Evolutionary conservation across 2,113 vertebrate genomes (phyloP).

Genomic region (Numenius arquata): DNA sequence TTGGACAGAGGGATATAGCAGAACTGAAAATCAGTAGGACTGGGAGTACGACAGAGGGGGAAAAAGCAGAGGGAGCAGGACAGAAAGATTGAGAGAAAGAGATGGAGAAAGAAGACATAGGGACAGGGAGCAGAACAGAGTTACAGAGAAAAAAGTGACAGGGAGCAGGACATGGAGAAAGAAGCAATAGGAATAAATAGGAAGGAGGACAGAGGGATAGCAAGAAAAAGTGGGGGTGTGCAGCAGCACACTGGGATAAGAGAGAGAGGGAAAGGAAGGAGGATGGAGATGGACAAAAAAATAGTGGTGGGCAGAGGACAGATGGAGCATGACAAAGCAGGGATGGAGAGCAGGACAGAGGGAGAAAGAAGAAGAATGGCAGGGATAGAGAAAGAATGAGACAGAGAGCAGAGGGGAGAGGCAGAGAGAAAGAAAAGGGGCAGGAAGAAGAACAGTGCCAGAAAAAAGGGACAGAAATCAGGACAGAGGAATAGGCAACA

Average conservation of each 20-base stretch:
- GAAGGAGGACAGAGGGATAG: neutral
- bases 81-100: neutral
- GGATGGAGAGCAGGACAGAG: neutral
- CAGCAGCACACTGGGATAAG: neutral
- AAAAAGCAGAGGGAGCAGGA: neutral
- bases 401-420: neutral
- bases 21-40: neutral
- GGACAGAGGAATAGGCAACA: neutral
- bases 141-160: neutral
- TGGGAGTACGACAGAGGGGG: neutral
- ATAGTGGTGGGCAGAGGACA: neutral
- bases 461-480: neutral
- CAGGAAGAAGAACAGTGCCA: neutral
- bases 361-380: neutral
- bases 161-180: neutral
- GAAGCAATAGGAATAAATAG: neutral
- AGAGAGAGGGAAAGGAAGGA: neutral
- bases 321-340: neutral
- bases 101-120: neutral
- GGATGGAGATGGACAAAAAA: neutral
- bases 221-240: neutral
- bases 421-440: neutral
- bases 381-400: neutral
- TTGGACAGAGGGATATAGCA: neutral
- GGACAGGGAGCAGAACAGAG: neutral